These are phyloP conservation scores for Campylomormyrus numenius DNA, from an alignment of 2,113 vertebrate genomes.

Conservation along the genomic window DNA sequence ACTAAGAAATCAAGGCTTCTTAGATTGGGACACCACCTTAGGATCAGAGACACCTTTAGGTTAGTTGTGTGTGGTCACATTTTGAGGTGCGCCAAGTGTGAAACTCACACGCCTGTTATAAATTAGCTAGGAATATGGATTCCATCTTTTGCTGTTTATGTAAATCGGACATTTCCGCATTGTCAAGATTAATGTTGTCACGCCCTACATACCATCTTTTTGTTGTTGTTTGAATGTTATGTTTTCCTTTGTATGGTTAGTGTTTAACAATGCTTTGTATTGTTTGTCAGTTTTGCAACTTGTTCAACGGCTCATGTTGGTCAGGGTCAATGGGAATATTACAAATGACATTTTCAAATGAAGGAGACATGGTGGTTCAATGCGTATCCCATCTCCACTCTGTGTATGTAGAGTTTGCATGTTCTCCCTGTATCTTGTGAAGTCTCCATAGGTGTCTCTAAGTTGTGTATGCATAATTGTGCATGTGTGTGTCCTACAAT, in stretches of 20 bases:
- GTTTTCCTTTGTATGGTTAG: neutral
- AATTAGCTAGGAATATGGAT: neutral
- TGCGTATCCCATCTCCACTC: neutral
- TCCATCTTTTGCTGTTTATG: neutral
- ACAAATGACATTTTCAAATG: neutral
- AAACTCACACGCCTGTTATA: neutral
- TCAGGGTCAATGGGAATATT: neutral
- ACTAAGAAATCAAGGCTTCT: neutral
- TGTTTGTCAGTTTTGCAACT: neutral
- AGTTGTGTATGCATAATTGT: neutral
- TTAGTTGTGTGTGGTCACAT: neutral
- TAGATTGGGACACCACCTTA: neutral
- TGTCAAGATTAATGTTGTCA: neutral
- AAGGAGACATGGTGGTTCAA: neutral
- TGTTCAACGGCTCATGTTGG: neutral
- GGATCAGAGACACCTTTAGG: neutral
- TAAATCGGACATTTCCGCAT: neutral
- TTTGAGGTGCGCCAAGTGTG: neutral
- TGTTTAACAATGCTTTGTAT: neutral
- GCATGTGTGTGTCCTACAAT: neutral
- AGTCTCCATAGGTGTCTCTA: neutral
- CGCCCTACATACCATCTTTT: neutral
- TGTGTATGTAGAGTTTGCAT: neutral
- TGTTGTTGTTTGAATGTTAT: neutral
- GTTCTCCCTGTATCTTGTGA: neutral